Conservation (phyloP, 2,888 invertebrate species). For the Poecilobothrus nobilitatus region DNA sequence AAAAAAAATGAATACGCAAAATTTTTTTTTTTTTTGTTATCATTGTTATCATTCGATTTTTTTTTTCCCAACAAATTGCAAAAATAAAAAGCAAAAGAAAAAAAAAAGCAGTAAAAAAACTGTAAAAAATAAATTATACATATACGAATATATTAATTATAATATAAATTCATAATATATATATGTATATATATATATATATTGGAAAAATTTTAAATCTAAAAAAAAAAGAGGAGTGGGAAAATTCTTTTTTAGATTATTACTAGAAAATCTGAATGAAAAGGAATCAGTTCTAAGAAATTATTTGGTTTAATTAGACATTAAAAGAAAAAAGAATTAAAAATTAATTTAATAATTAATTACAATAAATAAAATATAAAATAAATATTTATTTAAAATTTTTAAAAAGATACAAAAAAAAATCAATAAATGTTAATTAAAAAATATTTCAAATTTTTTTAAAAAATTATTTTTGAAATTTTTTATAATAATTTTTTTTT, state of each 20-base stretch:
- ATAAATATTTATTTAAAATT: too few relatives aligned
- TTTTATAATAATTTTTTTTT: too few relatives aligned
- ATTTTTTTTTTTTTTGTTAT: not conserved
- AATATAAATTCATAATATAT: too few relatives aligned
- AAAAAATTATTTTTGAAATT: not conserved
- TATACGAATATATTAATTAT: too few relatives aligned
- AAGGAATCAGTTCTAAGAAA: not conserved
- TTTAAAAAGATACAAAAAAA: too few relatives aligned
- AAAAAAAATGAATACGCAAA: not conserved
- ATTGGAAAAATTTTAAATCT: not conserved
- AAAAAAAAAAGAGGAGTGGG: not conserved
- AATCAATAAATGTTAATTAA: too few relatives aligned
- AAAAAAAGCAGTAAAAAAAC: not conserved
- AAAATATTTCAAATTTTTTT: not conserved
- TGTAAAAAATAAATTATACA: too few relatives aligned
- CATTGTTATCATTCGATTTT: constrained; percentile 6
- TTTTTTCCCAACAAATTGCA: not conserved
- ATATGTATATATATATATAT: too few relatives aligned
- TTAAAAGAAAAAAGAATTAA: not conserved
- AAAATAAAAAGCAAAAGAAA: not conserved
- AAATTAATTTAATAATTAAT: not conserved
- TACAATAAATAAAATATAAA: too few relatives aligned
- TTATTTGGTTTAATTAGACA: not conserved
- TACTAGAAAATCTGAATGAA: not conserved
- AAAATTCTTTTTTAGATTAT: not conserved